Base-by-base conservation (phyloP, 1,140 invertebrate species). In the Bicyclus anynana region DNA sequence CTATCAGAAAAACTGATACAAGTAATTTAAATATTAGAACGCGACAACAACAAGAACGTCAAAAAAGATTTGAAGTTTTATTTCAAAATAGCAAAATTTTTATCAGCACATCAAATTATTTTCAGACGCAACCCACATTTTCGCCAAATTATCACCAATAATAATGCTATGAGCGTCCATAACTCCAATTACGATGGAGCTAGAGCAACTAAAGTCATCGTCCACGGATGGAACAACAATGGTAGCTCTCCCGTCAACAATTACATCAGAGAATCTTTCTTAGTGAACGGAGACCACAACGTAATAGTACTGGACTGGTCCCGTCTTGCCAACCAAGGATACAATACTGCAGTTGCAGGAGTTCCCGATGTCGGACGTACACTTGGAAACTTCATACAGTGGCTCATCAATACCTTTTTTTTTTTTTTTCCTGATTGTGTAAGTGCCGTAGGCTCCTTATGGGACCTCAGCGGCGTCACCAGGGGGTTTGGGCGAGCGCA, bases 221-320 rank as follows among this genome's bases (percentile, higher is more conserved):
- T 82, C 12, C 81, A 84, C 51, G 82, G 79, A 40, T 86, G 77
- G 77, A 77, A 77, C 46, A 78, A 58, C 49, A 71, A 78, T 52
- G 75, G 75, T 10, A 73, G 72, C 17, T 54, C 69, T 13, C n/a
- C 54, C 0, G 65, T 77, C 38, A 81, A 76, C 38, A 51, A 64
- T 5, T 23, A 52, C 5, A 72, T 80, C 38, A 76, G 56, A 7
- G 38, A 55, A 1, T 91, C 86, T 0, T 91, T 90, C 42, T 72
- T 92, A 0, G 60, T 59, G 1, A 71, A 72, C 9, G 73, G 72
- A 2, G 86, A 90, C 46, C 83, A 78, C 16, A 93, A 93, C 51
- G 83, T 93, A 2, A 91, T 93, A 29, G 84, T 90, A 0, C 80
- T 92, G 0, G 80, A 84, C 49, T 86, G 80, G 80, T 50, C 54